Evolutionary conservation across 2,113 vertebrate species (phyloP).

Genomic region (Pipa parva): DNA sequence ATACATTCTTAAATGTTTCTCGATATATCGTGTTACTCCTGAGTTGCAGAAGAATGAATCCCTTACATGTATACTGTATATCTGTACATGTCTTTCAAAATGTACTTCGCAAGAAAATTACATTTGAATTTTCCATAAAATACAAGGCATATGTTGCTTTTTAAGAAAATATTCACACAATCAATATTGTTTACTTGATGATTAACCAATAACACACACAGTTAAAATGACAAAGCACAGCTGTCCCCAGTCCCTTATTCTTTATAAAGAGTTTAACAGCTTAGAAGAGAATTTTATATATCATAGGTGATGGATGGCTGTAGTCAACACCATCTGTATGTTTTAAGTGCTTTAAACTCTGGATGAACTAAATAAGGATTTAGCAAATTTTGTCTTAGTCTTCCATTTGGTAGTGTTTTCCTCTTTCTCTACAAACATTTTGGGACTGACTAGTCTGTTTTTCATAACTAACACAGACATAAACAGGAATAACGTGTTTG

Average conservation of each 20-base stretch:
- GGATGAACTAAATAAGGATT: conserved; percentile 47
- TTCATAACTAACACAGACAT: conserved; percentile 50
- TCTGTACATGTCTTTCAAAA: neutral
- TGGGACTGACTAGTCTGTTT: conserved; percentile 41
- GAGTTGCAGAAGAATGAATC: neutral
- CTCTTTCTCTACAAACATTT: conserved; percentile 28
- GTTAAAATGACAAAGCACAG: too few species aligned
- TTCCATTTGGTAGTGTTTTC: conserved; percentile 37
- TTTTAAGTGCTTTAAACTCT: conserved; percentile 40
- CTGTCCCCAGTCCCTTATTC: too few species aligned
- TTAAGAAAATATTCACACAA: neutral
- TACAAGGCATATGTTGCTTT: neutral
- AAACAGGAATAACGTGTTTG: conserved; percentile 63
- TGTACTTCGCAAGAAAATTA: neutral
- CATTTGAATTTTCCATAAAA: neutral
- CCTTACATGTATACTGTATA: neutral
- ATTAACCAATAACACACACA: too few species aligned
- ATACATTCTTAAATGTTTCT: conserved; percentile 52
- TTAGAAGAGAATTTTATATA: neutral
- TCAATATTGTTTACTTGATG: too few species aligned
- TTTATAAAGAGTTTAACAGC: neutral
- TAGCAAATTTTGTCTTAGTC: conserved; percentile 34
- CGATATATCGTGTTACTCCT: conserved; percentile 15
- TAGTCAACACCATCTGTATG: conserved; percentile 7
- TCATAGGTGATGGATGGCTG: neutral